Evolutionary conservation across 2,888 invertebrate species (phyloP).

Genomic region (Agrochola circellaris): DNA sequence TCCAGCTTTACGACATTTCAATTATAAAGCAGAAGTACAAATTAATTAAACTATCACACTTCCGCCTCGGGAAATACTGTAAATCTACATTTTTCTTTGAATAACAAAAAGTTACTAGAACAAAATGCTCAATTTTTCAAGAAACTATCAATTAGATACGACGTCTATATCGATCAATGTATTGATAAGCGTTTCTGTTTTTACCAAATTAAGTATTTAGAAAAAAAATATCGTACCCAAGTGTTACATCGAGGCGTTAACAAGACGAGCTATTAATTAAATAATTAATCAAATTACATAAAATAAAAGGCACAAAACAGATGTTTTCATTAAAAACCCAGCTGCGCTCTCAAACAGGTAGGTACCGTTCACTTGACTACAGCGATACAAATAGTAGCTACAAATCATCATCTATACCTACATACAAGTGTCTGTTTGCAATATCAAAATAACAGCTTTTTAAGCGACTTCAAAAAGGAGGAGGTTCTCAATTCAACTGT

Average conservation of each 20-base stretch:
- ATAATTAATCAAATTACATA: not conserved
- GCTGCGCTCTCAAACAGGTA: constrained; percentile 14
- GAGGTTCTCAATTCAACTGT: too few species aligned
- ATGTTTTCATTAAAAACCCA: constrained; percentile 12
- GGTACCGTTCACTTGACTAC: not conserved
- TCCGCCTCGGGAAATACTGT: not conserved
- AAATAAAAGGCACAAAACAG: not conserved
- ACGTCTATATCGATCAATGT: not conserved
- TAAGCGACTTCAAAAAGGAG: too few species aligned
- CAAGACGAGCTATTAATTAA: not conserved
- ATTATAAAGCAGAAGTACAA: not conserved
- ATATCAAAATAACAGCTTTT: too few species aligned
- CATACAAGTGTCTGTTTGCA: too few species aligned
- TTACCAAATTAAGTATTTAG: not conserved
- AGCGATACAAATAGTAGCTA: constrained; percentile 21
- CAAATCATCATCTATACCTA: constrained; percentile 11
- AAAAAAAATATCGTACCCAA: not conserved
- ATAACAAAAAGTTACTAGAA: not conserved
- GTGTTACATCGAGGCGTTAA: not conserved
- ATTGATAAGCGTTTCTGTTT: too few species aligned
- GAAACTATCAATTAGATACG: not conserved
- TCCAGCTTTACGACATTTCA: not conserved
- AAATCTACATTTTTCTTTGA: not conserved
- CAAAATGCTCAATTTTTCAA: not conserved
- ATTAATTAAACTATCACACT: not conserved